phyloP scores from a whole-genome alignment of 1,140 invertebrate genomes.

The Nasonia vitripennis region DNA sequence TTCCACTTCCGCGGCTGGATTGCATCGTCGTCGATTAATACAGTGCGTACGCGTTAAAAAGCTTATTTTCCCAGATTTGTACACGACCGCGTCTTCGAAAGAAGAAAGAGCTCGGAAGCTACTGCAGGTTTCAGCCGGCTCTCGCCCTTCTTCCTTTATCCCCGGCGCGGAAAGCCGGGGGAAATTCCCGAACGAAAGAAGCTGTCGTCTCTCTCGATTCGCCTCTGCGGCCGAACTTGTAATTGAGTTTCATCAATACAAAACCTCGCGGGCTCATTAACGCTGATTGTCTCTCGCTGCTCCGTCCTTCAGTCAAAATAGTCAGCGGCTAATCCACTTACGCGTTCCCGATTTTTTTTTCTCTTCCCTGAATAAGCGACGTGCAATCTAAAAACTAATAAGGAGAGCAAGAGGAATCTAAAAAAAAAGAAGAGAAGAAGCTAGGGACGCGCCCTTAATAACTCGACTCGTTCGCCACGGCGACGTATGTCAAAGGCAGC shows the following conservation, averaged over 20 bases:
- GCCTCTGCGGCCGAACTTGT: conserved; percentile 42
- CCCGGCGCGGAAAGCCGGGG: conserved; percentile 42
- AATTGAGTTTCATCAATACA: conserved; percentile 53
- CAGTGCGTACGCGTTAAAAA: too few relatives aligned
- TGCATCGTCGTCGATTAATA: not conserved
- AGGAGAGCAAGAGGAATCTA: not conserved
- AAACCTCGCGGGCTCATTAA: conserved; percentile 58
- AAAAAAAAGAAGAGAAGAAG: not conserved
- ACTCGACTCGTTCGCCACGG: not conserved
- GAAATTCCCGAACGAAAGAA: conserved; percentile 50
- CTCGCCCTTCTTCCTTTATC: conserved; percentile 30
- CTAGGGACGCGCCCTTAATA: conserved; percentile 36
- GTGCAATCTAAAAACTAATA: not conserved
- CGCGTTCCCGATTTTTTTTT: not conserved
- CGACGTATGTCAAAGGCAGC: conserved; percentile 43
- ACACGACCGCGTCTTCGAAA: too few relatives aligned
- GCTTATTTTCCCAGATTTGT: not conserved
- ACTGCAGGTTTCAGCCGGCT: conserved; percentile 57
- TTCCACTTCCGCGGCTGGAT: too few relatives aligned
- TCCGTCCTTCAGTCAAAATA: conserved; percentile 13
- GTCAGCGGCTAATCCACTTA: not conserved
- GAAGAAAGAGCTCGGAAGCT: too few relatives aligned
- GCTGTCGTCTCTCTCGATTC: conserved; percentile 35
- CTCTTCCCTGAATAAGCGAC: not conserved
- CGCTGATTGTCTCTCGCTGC: conserved; percentile 37